phyloP scores from a whole-genome alignment of 2,113 vertebrate species.

The Poeciliopsis prolifica region DNA sequence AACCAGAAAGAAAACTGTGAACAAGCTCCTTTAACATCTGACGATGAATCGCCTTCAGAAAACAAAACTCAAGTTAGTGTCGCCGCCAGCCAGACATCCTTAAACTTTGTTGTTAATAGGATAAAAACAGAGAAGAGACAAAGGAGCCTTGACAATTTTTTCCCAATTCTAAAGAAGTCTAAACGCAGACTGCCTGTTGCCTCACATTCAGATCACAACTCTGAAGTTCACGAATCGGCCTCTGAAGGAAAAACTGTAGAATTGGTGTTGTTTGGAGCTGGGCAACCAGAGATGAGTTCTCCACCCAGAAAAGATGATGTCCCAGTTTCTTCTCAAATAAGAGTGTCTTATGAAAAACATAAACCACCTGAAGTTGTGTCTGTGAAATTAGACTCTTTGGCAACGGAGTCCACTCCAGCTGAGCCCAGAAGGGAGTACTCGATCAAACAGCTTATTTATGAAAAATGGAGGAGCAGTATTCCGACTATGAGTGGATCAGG shows the following conservation, averaged over 20 bases:
- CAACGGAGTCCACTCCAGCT: neutral
- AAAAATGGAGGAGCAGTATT: constrained; percentile 53
- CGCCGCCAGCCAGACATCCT: neutral
- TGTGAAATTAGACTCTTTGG: constrained; percentile 27
- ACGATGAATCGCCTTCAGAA: constrained; percentile 3
- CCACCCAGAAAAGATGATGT: neutral
- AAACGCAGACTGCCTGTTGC: neutral
- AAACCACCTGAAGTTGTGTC: constrained; percentile 56
- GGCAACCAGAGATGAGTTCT: neutral
- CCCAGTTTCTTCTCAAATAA: neutral
- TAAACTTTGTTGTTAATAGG: neutral
- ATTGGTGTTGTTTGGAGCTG: constrained; percentile 71
- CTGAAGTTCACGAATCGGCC: neutral
- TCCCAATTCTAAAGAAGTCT: neutral
- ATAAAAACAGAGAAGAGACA: constrained; percentile 8
- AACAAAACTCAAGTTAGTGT: neutral
- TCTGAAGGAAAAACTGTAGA: constrained; percentile 4
- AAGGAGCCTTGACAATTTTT: neutral
- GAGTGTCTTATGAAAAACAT: neutral
- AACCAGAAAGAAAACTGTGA: neutral
- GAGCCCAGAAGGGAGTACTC: neutral
- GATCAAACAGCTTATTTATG: constrained; percentile 38
- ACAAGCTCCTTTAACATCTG: neutral
- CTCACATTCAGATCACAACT: neutral
- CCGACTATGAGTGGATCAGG: neutral